phyloP scores from a whole-genome alignment of 2,888 invertebrate genomes.

The Cerastis leucographa region DNA sequence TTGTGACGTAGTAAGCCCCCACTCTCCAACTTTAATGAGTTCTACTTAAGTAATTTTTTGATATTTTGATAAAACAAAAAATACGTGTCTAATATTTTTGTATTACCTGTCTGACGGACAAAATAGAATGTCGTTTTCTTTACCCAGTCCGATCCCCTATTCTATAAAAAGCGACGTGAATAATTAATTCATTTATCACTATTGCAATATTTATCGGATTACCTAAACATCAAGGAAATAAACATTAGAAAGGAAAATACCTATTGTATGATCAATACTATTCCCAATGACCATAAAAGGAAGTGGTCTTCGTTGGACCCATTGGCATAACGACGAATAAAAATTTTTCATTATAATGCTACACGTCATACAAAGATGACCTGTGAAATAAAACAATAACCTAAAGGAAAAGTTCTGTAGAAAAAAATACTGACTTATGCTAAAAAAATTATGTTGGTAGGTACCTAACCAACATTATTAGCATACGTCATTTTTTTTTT shows the following conservation, averaged over 20 bases:
- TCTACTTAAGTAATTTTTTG: too few species aligned
- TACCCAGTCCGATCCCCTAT: too few species aligned
- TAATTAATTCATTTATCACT: conserved; percentile 1
- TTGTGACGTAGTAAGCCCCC: too few species aligned
- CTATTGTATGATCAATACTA: background rate
- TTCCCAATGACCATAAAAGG: background rate
- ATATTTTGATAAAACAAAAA: too few species aligned
- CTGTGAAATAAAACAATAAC: conserved; percentile 1
- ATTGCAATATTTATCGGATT: background rate
- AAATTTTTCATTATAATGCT: background rate
- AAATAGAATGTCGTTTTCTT: too few species aligned
- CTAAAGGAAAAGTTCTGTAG: background rate
- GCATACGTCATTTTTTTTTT: too few species aligned
- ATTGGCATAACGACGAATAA: background rate
- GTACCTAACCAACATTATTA: too few species aligned
- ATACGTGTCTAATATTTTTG: too few species aligned
- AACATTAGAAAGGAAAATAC: background rate
- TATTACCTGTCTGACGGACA: too few species aligned
- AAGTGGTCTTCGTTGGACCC: background rate
- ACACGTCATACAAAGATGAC: conserved; percentile 17
- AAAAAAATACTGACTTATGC: background rate
- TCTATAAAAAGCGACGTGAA: background rate
- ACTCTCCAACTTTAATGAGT: too few species aligned
- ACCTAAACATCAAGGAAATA: background rate
- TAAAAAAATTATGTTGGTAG: background rate